A percentile compares a stretch with the other conserved stretches of the same genome.
Conservation (phyloP, 2,888 invertebrate genomes). For the Tipula lateralis region DNA sequence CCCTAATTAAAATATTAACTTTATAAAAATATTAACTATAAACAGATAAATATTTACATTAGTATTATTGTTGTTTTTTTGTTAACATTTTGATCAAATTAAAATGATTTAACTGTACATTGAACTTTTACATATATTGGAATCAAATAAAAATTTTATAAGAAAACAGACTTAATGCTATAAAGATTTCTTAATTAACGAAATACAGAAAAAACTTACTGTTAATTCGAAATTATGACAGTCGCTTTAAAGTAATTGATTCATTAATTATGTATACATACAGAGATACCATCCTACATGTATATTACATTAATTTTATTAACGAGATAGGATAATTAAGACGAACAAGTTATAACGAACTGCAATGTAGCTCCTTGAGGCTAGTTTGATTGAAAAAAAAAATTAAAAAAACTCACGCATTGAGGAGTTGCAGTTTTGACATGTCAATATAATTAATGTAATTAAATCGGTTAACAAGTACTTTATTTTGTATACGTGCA, state of each 20-base stretch:
- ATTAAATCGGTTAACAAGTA: slow-evolving; percentile 11
- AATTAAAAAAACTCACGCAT: background rate
- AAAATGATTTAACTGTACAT: slow-evolving; percentile 5
- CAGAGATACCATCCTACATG: background rate
- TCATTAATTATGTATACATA: background rate
- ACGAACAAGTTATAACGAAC: background rate
- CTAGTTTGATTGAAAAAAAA: background rate
- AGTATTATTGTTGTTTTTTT: background rate
- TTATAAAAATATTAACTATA: background rate
- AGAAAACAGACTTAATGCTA: background rate
- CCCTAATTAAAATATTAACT: background rate
- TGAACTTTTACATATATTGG: background rate
- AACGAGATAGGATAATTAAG: slow-evolving; percentile 4
- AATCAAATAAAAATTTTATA: background rate
- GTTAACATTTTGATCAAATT: background rate
- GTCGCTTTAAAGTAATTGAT: background rate
- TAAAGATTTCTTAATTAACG: background rate
- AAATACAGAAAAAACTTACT: background rate
- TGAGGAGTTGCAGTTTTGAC: background rate
- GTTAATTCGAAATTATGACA: background rate
- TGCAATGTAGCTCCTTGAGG: background rate
- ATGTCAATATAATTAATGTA: slow-evolving; percentile 6
- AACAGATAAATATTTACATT: background rate
- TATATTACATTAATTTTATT: background rate
- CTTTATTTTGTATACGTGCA: background rate